Conservation (phyloP, 2,797 vertebrate genomes). For the Anguilla marmorata region DNA sequence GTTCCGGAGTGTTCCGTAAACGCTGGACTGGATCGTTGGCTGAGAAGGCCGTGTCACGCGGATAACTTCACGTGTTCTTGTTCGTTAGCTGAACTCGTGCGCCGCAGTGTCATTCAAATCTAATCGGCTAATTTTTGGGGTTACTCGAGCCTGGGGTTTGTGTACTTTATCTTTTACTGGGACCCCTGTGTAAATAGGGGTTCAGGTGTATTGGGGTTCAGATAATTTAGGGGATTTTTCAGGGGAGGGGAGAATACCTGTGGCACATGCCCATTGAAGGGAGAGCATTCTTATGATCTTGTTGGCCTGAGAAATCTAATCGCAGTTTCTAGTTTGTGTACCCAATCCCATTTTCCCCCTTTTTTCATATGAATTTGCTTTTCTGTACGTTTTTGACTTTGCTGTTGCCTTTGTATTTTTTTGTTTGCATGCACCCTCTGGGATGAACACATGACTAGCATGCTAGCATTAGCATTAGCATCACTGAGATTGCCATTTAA, state of each 20-base stretch:
- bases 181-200: neutral
- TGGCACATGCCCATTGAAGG: slow-evolving; percentile 39
- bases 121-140: neutral
- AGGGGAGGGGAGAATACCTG: slow-evolving; percentile 19
- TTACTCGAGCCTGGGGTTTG: neutral
- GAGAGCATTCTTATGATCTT: slow-evolving; percentile 18
- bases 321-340: slow-evolving; percentile 32
- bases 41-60: no score
- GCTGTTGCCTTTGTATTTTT: neutral
- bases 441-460: neutral
- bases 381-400: neutral
- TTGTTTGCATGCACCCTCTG: slow-evolving; percentile 7
- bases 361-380: slow-evolving; percentile 24
- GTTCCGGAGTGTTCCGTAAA: no score
- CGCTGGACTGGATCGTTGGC: no score
- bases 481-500: slow-evolving; percentile 3
- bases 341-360: neutral
- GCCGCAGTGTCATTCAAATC: neutral
- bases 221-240: neutral
- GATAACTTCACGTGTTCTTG: no score
- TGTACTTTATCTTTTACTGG: neutral
- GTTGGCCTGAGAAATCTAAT: slow-evolving; percentile 32
- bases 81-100: no score
- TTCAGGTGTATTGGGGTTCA: slow-evolving; percentile 8
- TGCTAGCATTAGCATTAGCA: neutral